Evolutionary conservation across 2,797 vertebrate genomes (phyloP).

Genomic region (Enteromius thamalakanensis): DNA sequence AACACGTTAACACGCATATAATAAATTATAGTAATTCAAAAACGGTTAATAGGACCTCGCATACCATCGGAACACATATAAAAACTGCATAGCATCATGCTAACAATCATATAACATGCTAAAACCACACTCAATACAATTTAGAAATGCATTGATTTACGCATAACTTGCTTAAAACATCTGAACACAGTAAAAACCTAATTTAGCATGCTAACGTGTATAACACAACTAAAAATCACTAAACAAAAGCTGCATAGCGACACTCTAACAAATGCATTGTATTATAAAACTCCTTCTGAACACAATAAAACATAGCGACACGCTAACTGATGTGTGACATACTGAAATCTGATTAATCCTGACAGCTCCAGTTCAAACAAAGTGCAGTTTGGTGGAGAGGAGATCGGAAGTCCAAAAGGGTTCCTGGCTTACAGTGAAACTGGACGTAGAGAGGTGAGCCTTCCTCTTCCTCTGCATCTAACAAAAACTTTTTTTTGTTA

Average conservation of each 20-base stretch:
- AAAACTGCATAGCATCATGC: neutral
- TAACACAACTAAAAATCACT: neutral
- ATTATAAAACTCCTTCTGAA: neutral
- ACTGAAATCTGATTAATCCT: neutral
- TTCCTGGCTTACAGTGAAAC: constrained; percentile 87
- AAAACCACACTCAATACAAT: neutral
- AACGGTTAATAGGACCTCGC: neutral
- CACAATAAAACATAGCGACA: neutral
- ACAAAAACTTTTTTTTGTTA: neutral
- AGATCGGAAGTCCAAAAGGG: constrained; percentile 63
- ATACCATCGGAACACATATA: neutral
- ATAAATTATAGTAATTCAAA: neutral
- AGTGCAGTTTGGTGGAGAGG: constrained; percentile 60
- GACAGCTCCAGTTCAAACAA: constrained; percentile 68
- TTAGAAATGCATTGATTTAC: neutral
- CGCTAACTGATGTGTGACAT: neutral
- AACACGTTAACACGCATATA: neutral
- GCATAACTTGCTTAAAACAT: neutral
- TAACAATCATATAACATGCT: neutral
- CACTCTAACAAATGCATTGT: neutral
- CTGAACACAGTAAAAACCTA: neutral
- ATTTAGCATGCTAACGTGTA: neutral
- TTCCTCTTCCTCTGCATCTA: neutral
- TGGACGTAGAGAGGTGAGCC: constrained; percentile 73
- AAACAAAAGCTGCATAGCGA: neutral